Base-by-base conservation (phyloP, 2,888 invertebrate genomes). In the Pyrochroa serraticornis region DNA sequence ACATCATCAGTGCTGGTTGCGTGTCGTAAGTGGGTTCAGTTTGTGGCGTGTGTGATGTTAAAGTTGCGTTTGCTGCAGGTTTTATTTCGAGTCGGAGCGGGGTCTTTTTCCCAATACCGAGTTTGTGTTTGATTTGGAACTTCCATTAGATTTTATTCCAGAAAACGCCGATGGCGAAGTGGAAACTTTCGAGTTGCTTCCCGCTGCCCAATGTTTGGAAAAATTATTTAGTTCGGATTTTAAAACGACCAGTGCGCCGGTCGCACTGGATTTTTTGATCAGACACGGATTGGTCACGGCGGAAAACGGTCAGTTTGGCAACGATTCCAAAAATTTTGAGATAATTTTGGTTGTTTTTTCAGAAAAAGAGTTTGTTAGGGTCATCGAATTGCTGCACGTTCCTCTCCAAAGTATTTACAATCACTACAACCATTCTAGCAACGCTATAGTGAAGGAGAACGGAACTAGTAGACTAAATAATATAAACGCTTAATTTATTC, bases 71-170 rank as follows among this genome's bases (percentile, higher is more conserved):
- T 60, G 47, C 83, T 82, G 41, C 79, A 91, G 91, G 72, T 90
- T 95, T 79, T 94, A 90, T 77, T 95, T 92, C 77, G 95, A 95
- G 80, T 94, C 94, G 77, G 94, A 95, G 78, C 84, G 93, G 71
- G 97, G 97, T 0, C 80, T 97, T 35, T 95, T 95, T 74, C 95
- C 97, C 9, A 96, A 97, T 77, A 95, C 94, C 2, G 94, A 96
- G 77, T 96, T 93, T 79, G 91, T 95, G 14, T 96, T 91, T 77
- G 97, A 97, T 79, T 82, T 97, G 68, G 94, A 95, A 81, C 82
- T 97, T 69, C 96, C 97, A 9, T 77, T 87, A 49, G 93, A 94
- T 75, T 97, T 97, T 81, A 82, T 88, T 64, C 97, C 97, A n/a
- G 88, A 87, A 71, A 96, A 95, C 80, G 89, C 92, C 32, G 97